These are phyloP conservation scores for Coleophora flavipennella DNA, from an alignment of 2,888 invertebrate genomes.

Conservation along the genomic window DNA sequence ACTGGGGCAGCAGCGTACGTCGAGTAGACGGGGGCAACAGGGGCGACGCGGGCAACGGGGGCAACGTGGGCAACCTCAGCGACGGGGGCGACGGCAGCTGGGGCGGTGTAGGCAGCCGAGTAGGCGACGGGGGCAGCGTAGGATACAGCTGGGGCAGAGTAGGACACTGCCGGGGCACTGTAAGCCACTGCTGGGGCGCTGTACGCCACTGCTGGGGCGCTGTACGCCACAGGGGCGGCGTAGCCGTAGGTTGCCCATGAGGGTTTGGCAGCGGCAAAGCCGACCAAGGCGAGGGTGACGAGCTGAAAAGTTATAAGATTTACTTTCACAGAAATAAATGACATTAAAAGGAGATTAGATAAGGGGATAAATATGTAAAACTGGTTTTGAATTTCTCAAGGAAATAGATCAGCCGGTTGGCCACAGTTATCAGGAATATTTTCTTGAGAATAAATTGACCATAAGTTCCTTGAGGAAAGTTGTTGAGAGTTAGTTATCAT, in stretches of 20 bases:
- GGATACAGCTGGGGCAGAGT: slow-evolving; percentile 10
- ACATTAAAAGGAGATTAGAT: no score
- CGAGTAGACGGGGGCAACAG: slow-evolving; percentile 2
- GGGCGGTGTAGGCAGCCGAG: neutral
- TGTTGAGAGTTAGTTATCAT: no score
- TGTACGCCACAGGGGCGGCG: slow-evolving; percentile 3
- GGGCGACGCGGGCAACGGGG: slow-evolving; percentile 3
- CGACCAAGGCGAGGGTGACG: slow-evolving; percentile 13
- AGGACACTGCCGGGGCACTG: slow-evolving; percentile 7
- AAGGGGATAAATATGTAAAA: no score
- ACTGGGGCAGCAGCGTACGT: slow-evolving; percentile 3
- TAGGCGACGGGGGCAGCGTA: slow-evolving; percentile 5
- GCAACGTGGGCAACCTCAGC: neutral
- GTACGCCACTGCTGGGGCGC: slow-evolving; percentile 9
- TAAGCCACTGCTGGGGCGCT: slow-evolving; percentile 4
- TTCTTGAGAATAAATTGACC: no score
- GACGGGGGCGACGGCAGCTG: neutral
- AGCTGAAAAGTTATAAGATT: neutral
- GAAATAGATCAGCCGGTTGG: no score
- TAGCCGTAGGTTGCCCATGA: slow-evolving; percentile 3
- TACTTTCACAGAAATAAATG: no score
- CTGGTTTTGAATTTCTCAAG: no score
- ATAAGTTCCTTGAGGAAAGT: no score
- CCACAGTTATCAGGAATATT: no score
- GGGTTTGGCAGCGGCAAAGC: slow-evolving; percentile 15